phyloP scores from a whole-genome alignment of 2,888 invertebrate species.

The Mycogona germanica region DNA sequence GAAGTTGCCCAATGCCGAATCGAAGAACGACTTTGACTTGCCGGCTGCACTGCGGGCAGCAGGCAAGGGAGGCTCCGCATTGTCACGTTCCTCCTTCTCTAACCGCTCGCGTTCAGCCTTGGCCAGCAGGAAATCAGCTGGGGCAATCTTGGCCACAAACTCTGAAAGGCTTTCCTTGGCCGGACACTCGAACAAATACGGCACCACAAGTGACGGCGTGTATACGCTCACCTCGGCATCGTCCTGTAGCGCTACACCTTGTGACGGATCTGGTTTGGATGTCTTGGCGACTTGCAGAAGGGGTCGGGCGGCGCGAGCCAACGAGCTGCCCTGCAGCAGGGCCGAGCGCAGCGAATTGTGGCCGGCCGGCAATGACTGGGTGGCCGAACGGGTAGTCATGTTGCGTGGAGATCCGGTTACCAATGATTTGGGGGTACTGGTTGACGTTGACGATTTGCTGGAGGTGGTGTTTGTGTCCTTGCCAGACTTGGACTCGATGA shows the following conservation, averaged over 20 bases:
- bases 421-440: neutral
- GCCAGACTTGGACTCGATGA: constrained; percentile 54
- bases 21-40: constrained; percentile 47
- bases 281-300: neutral
- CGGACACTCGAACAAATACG: constrained; percentile 84
- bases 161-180: constrained; percentile 63
- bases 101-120: constrained; percentile 15
- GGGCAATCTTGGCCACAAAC: constrained; percentile 33
- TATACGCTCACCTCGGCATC: constrained; percentile 89
- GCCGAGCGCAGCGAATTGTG: constrained; percentile 4
- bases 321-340: constrained; percentile 7
- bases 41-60: constrained; percentile 9
- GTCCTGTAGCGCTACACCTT: constrained; percentile 36
- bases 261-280: constrained; percentile 23
- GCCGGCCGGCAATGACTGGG: neutral
- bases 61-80: constrained; percentile 11
- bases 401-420: neutral
- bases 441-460: neutral
- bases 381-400: neutral
- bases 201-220: constrained; percentile 85
- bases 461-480: constrained; percentile 12
- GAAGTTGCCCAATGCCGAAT: constrained; percentile 76
- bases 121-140: neutral
- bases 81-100: constrained; percentile 26
- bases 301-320: constrained; percentile 2